Evolutionary conservation across 2,888 invertebrate genomes (phyloP).

Genomic region (Ptilodon capucinus): DNA sequence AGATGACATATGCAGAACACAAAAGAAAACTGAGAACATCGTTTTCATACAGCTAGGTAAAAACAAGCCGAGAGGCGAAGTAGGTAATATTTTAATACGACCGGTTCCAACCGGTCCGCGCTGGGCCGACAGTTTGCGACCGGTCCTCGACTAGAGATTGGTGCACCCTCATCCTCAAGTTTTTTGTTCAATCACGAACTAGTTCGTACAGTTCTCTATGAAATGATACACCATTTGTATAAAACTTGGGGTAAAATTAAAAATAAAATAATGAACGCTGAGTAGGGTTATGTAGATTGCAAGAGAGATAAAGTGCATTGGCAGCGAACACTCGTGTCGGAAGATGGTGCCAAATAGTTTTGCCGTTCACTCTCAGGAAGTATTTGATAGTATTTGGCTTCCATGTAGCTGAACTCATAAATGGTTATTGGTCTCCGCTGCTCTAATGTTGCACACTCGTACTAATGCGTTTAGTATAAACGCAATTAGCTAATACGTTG

Average conservation of each 20-base stretch:
- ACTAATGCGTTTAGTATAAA: neutral
- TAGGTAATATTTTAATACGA: constrained; percentile 46
- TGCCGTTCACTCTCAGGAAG: constrained; percentile 2
- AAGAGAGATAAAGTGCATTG: constrained; percentile 12
- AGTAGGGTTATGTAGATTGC: constrained; percentile 11
- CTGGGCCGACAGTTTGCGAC: constrained; percentile 35
- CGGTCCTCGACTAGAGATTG: constrained; percentile 44
- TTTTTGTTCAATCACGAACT: constrained; percentile 36
- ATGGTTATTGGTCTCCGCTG: neutral
- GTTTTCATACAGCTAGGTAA: constrained; percentile 54
- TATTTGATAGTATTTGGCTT: neutral
- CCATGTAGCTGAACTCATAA: neutral
- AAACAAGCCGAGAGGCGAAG: constrained; percentile 47
- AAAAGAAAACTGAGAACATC: constrained; percentile 38
- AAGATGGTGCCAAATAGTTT: constrained; percentile 21
- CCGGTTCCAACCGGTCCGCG: constrained; percentile 45
- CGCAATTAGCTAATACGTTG: neutral
- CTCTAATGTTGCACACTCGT: neutral
- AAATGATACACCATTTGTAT: constrained; percentile 8
- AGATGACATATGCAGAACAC: constrained; percentile 39
- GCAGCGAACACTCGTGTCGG: constrained; percentile 3
- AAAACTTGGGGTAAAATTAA: constrained; percentile 8
- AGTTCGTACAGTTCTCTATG: constrained; percentile 34
- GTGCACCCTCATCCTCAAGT: constrained; percentile 51
- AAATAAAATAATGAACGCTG: constrained; percentile 13